Evolutionary conservation across 2,888 invertebrate genomes (phyloP).

Genomic region (Argyresthia goedartella): DNA sequence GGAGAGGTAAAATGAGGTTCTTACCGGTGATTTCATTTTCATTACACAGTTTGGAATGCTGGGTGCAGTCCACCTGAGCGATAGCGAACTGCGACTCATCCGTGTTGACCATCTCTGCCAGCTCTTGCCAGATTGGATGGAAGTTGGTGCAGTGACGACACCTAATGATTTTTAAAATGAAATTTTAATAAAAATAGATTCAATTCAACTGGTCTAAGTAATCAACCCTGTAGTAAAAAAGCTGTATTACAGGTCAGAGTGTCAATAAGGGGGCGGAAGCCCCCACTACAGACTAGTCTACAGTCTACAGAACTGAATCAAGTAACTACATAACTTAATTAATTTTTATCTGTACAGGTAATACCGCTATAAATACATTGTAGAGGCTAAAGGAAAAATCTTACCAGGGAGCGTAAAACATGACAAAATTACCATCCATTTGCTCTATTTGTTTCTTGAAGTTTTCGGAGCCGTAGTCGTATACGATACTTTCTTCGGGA

Average conservation of each 20-base stretch:
- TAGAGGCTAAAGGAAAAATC: no score
- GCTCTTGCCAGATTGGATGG: constrained; percentile 80
- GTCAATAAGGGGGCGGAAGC: no score
- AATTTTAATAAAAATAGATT: not conserved
- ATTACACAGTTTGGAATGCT: constrained; percentile 76
- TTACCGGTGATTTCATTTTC: constrained; percentile 81
- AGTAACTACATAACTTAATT: no score
- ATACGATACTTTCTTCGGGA: constrained; percentile 73
- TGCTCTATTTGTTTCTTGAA: constrained; percentile 74
- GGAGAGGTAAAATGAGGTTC: no score
- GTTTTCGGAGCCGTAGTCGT: constrained; percentile 71
- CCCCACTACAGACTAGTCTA: no score
- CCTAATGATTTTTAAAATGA: constrained; percentile 74
- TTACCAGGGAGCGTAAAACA: constrained; percentile 86
- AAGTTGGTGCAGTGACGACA: constrained; percentile 87
- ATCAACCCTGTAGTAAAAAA: not conserved
- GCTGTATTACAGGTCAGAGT: no score
- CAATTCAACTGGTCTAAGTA: constrained; percentile 1
- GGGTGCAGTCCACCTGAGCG: constrained; percentile 86
- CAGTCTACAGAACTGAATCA: no score
- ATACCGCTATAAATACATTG: no score
- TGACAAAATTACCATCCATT: constrained; percentile 79
- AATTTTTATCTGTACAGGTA: no score
- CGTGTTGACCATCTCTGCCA: constrained; percentile 77
- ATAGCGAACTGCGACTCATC: constrained; percentile 76